Base-by-base conservation (phyloP, 1,140 invertebrate genomes). In the Drosophila insularis region DNA sequence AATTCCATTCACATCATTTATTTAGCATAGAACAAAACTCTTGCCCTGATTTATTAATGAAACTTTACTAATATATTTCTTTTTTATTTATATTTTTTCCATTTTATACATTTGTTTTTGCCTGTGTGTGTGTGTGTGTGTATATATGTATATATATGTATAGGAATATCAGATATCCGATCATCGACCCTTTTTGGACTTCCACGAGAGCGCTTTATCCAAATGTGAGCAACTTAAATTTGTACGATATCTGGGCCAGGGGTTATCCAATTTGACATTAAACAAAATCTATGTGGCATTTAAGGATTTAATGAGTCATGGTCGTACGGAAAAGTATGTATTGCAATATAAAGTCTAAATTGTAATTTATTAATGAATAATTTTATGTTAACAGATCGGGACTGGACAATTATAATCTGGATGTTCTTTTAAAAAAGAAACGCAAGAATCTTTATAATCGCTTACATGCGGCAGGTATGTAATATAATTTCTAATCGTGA, bases 171-270 rank as follows among this genome's bases (percentile, higher is more conserved):
- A 91, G 89, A 91, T 91, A 81, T 87, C 90, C 87, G 90, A 91
- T 91, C 90, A 91, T 91, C 80, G 90, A 90, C 90, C 90, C 89
- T 91, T 91, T 91, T 90, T 91, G 90, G 90, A 91, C 86, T 91
- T 91, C 87, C 90, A 91, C 90, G 90, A 91, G 90, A 91, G 90
- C 79, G 90, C 90, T 78, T 76, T 92, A 90, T 89, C 90, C 77
- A 92, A 92, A 80, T 87, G 80, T 90, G 91, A 92, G 63, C 89
- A 91, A 74, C 80, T 92, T 79, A 92, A 92, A 84, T 92, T 92
- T 90, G 86, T 91, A 81, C 87, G 90, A 81, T 92, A 89, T 91
- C 71, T 92, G 82, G 91, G 91, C 74, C 90, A 92, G 87, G 91
- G 91, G 84, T 58, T 92, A 85, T 87, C 91, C 75, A 91, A 92